Conservation (phyloP, 1,140 invertebrate species). For the Papilio dardanus region DNA sequence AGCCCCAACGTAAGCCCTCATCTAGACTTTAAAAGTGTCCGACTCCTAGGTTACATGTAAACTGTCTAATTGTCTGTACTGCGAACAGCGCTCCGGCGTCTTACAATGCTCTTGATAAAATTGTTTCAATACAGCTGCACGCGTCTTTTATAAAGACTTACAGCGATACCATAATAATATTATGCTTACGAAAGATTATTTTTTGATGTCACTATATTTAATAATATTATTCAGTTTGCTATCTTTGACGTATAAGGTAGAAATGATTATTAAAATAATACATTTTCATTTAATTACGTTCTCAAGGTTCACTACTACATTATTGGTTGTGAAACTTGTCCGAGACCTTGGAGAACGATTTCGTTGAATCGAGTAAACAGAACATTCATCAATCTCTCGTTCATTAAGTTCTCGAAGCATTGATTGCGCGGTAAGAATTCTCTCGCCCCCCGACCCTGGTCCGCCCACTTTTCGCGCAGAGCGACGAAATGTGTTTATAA, state of each 20-base stretch:
- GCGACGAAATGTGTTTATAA: slow-evolving; percentile 75
- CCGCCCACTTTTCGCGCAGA: slow-evolving; percentile 70
- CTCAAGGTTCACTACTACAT: neutral
- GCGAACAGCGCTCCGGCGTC: slow-evolving; percentile 15
- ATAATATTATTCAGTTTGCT: neutral
- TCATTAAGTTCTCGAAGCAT: slow-evolving; percentile 64
- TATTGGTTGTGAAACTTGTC: neutral
- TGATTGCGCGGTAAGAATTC: slow-evolving; percentile 54
- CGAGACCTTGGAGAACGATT: neutral
- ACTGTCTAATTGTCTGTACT: slow-evolving; percentile 34
- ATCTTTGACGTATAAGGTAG: neutral
- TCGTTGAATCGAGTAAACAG: slow-evolving; percentile 32
- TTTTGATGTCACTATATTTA: neutral
- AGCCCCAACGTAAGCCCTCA: slow-evolving; percentile 49
- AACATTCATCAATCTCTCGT: slow-evolving; percentile 63
- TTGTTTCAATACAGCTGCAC: slow-evolving; percentile 25
- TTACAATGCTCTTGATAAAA: slow-evolving; percentile 35
- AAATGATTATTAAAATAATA: neutral
- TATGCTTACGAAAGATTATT: neutral
- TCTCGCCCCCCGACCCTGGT: slow-evolving; percentile 41
- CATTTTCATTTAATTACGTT: neutral
- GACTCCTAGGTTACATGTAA: slow-evolving; percentile 37
- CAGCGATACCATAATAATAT: neutral
- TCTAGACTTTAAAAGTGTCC: slow-evolving; percentile 58
- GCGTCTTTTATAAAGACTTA: slow-evolving; percentile 4